Base-by-base conservation (phyloP, 1,140 invertebrate species). In the Mycetomoellerius zeteki region DNA sequence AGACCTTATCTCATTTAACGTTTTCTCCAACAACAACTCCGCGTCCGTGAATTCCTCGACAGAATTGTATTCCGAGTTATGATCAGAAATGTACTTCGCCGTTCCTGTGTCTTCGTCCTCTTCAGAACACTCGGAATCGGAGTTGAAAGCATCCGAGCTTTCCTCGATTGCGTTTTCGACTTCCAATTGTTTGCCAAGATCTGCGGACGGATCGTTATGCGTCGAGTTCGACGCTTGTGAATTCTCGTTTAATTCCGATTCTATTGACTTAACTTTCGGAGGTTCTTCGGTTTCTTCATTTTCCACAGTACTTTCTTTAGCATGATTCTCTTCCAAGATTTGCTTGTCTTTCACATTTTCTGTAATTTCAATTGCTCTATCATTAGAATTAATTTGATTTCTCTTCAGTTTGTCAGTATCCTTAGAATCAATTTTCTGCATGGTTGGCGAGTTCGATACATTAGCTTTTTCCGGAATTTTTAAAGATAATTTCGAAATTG, bases 1-100 rank as follows among this genome's bases (percentile, higher is more conserved):
- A 1, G 94, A 93, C 69, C 94, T 95, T 33, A 95, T 94, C 80
- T 93, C 93, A 58, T 92, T 93, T 24, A 95, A 76, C n/a, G 94
- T 95, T 58, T 94, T 93, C 71, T 94, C 92, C 4, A 95, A 43
- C 65, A 93, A 88, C 43, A 94, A 88, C 81, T 95, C 94, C 4
- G 93, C 94, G 30, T 93, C 92, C 7, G 92, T 93, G 16, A 94
- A 67, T 4, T 93, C 90, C 8, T 94, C 91, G 7, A 92, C 33
- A 1, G 92, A 92, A 85, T 90, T 89, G 60, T 86, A 78, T 64
- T 65, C 85, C 54, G 85, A 67, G 2, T 86, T 84, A 24, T 71
- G 50, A 52, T 90, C 88, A 16, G 88, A 90, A 27, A 72, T 27
- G 19, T 89, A 86, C 7, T n/a, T 56, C 0, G 75, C 76, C n/a